These are phyloP conservation scores for Tortrix viridana DNA, from an alignment of 2,888 invertebrate species.

Conservation along the genomic window DNA sequence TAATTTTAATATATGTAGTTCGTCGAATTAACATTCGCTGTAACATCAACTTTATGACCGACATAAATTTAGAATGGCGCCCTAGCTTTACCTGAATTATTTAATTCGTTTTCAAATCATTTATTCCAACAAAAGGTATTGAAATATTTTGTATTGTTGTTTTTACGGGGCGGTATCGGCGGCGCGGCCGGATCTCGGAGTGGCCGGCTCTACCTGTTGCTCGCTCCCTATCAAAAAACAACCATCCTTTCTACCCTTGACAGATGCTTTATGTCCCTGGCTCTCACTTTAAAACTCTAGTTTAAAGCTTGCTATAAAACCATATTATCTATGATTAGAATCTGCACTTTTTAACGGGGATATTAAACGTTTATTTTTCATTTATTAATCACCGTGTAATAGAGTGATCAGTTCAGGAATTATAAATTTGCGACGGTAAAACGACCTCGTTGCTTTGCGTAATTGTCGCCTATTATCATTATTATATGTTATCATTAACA, in stretches of 20 bases:
- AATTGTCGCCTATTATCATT: slow-evolving; percentile 29
- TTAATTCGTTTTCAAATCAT: slow-evolving; percentile 19
- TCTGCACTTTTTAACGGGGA: slow-evolving; percentile 4
- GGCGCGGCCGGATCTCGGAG: slow-evolving; percentile 38
- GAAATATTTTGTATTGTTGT: slow-evolving; percentile 42
- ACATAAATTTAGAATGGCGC: background rate
- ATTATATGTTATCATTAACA: slow-evolving; percentile 19
- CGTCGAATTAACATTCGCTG: background rate
- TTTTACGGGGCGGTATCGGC: slow-evolving; percentile 34
- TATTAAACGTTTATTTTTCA: slow-evolving; percentile 1
- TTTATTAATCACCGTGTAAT: slow-evolving; percentile 14
- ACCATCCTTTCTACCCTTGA: slow-evolving; percentile 34
- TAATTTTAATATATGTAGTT: slow-evolving; percentile 2
- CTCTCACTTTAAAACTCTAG: slow-evolving; percentile 11
- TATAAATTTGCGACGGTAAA: slow-evolving; percentile 17
- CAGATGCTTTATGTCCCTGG: slow-evolving; percentile 22
- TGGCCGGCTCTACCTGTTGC: slow-evolving; percentile 43
- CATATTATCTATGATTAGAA: slow-evolving; percentile 17
- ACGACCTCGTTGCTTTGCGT: slow-evolving; percentile 26
- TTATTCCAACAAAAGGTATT: slow-evolving; percentile 28
- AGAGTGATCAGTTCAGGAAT: slow-evolving; percentile 11
- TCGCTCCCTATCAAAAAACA: slow-evolving; percentile 40
- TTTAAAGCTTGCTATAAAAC: slow-evolving; percentile 23
- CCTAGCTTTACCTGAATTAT: slow-evolving; percentile 14
- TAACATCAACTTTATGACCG: background rate